A percentile compares a stretch with the other conserved stretches of the same genome.
Conservation (phyloP, 1,140 invertebrate genomes). For the Berghia stephanieae region DNA sequence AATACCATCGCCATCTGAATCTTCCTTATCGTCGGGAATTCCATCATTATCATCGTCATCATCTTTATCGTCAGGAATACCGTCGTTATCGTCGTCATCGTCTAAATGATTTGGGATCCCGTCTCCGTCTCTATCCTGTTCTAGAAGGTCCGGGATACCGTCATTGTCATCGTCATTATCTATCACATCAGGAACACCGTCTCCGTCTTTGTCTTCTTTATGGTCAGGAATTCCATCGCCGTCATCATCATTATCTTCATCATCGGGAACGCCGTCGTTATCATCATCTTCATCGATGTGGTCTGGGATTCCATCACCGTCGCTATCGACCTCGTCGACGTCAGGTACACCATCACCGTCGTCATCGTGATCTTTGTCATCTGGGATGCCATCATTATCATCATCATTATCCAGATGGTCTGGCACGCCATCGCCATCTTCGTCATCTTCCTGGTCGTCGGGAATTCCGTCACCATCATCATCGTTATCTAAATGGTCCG, state of each 20-base stretch:
- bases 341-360: constrained; percentile 54
- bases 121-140: constrained; percentile 51
- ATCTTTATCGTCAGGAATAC: constrained; percentile 51
- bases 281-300: constrained; percentile 59
- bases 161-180: constrained; percentile 57
- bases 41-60: constrained; percentile 59
- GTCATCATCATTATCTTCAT: constrained; percentile 48
- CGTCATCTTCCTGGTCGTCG: constrained; percentile 45
- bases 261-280: constrained; percentile 58
- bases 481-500: constrained; percentile 45
- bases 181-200: constrained; percentile 61
- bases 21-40: constrained; percentile 49
- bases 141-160: constrained; percentile 53
- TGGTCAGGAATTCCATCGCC: constrained; percentile 52
- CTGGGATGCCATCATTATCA: constrained; percentile 58
- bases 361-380: constrained; percentile 50
- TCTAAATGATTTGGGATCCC: constrained; percentile 49
- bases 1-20: constrained; percentile 57
- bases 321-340: constrained; percentile 49
- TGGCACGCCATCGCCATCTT: constrained; percentile 54
- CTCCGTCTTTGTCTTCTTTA: constrained; percentile 51
- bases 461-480: constrained; percentile 55
- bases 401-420: constrained; percentile 48
- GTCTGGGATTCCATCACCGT: constrained; percentile 53
- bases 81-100: constrained; percentile 53